Percentiles rank a stretch among this genome's conserved stretches.
Evolutionary conservation across 35 echinoderm and acorn worm genomes (phyloP).

Genomic region (Acanthaster planci): DNA sequence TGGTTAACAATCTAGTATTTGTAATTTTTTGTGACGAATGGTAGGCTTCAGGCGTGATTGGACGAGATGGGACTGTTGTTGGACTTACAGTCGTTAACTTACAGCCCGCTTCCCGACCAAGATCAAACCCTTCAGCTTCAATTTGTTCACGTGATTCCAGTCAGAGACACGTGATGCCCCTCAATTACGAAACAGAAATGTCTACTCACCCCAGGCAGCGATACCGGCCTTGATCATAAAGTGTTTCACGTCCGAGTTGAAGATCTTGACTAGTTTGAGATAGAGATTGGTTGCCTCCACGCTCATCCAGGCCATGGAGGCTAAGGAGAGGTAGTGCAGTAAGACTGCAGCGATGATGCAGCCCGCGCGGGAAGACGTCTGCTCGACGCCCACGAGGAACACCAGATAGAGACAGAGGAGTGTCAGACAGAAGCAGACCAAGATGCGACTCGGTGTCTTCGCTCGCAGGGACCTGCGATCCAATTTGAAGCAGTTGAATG

Average conservation of each 20-base stretch:
- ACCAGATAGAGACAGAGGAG: conserved; percentile 66
- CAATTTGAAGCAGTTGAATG: too few relatives aligned
- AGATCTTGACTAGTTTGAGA: conserved; percentile 50
- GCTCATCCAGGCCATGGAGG: too few relatives aligned
- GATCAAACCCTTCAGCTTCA: too few relatives aligned
- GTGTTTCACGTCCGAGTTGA: not conserved
- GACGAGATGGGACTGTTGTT: too few relatives aligned
- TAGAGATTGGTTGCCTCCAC: conserved; percentile 90
- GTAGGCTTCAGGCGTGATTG: too few relatives aligned
- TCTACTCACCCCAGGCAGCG: conserved; percentile 26
- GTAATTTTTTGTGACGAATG: too few relatives aligned
- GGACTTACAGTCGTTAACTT: too few relatives aligned
- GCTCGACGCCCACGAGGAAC: conserved; percentile 68
- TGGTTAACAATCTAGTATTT: too few relatives aligned
- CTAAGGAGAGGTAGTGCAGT: conserved; percentile 74
- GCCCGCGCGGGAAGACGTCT: not conserved
- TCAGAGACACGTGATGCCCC: not conserved
- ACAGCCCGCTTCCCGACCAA: too few relatives aligned
- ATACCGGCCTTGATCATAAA: conserved; percentile 30
- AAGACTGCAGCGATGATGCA: conserved; percentile 57
- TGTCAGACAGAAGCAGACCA: conserved; percentile 65
- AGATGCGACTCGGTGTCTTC: conserved; percentile 61
- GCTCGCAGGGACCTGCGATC: conserved; percentile 65
- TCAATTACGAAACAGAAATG: not conserved
- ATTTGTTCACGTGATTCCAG: too few relatives aligned